Base-by-base conservation (phyloP, 1,140 invertebrate genomes). In the Globodera ellingtonae region DNA sequence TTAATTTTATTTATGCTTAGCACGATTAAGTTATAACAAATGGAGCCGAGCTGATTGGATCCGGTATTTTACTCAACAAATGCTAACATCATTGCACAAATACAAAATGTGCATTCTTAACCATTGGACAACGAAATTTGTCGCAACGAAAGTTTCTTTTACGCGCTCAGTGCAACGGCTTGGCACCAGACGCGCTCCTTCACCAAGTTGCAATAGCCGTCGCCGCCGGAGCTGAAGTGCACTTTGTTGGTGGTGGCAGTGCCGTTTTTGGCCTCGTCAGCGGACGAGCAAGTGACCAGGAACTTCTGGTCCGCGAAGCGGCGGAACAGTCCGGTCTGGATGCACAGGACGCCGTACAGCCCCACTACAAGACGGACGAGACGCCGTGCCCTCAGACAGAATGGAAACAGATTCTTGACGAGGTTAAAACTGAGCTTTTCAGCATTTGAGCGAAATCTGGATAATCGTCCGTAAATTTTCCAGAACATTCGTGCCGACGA, bases 131-230 rank as follows among this genome's bases (percentile, higher is more conserved):
- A 35, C 3, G 35, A 35, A 35, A 35, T 35, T 35, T 35, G 35
- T 35, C 35, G 35, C 35, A 35, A 35, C 35, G 35, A 35, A 35
- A 35, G 35, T 35, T 35, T 35, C 35, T 35, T 3, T 65, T 56
- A 79, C 15, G 75, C 73, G 48, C 71, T 75, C 6, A 79, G 15
- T n/a, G 78, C 66, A 59, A 77, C 78, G 10, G 69, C 78, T 46
- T 79, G 78, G 48, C 78, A 79, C 77, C 77, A 79, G 50, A 75
- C 44, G 24, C 72, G 46, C 6, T 79, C 24, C 50, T 79, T 79
- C 52, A 56, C 52, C n/a, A 77, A n/a, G 73, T 79, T 70, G 44
- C 78, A 79, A 48, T 79, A 79, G 21, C 78, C 78, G 73, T 79
- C 78, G 21, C 78, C 78, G 46, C 71, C 56, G 18, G 62, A 72